Conservation (phyloP, 2,888 invertebrate species). For the Phlogophora meticulosa region DNA sequence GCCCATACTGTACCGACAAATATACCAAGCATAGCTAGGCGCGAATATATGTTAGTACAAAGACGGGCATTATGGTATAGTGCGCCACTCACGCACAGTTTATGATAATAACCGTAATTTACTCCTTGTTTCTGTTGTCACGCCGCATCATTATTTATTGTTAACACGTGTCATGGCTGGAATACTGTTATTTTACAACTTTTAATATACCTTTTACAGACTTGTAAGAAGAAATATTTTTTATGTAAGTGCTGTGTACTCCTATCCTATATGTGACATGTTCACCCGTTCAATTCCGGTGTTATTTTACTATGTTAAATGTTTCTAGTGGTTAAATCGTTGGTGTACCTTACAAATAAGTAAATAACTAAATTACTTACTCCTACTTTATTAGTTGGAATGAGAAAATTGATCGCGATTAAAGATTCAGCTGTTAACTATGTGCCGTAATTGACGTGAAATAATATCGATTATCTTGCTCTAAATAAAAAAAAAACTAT, state of each 20-base stretch:
- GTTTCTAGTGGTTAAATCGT: too few species aligned
- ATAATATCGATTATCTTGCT: not conserved
- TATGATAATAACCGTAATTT: slow-evolving; percentile 73
- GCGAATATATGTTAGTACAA: slow-evolving; percentile 29
- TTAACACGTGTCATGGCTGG: slow-evolving; percentile 46
- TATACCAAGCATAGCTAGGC: slow-evolving; percentile 30
- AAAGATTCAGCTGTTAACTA: not conserved
- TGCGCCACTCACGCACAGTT: slow-evolving; percentile 61
- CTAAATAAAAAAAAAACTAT: slow-evolving; percentile 5
- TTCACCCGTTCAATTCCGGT: too few species aligned
- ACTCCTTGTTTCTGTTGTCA: slow-evolving; percentile 72
- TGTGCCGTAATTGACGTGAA: not conserved
- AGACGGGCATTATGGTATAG: slow-evolving; percentile 39
- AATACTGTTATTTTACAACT: slow-evolving; percentile 29
- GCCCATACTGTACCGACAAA: slow-evolving; percentile 8
- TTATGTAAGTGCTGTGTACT: too few species aligned
- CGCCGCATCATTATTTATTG: slow-evolving; percentile 55
- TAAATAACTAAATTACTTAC: not conserved
- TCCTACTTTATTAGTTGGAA: not conserved
- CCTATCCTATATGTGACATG: too few species aligned
- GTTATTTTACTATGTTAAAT: too few species aligned
- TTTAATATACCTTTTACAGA: too few species aligned
- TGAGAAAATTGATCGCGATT: too few species aligned
- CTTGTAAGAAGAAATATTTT: too few species aligned
- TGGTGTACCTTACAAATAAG: too few species aligned